Percentiles rank a stretch among this genome's conserved stretches.
Conservation (phyloP, 2,888 invertebrate genomes). For the Phanerotoma sp. region DNA sequence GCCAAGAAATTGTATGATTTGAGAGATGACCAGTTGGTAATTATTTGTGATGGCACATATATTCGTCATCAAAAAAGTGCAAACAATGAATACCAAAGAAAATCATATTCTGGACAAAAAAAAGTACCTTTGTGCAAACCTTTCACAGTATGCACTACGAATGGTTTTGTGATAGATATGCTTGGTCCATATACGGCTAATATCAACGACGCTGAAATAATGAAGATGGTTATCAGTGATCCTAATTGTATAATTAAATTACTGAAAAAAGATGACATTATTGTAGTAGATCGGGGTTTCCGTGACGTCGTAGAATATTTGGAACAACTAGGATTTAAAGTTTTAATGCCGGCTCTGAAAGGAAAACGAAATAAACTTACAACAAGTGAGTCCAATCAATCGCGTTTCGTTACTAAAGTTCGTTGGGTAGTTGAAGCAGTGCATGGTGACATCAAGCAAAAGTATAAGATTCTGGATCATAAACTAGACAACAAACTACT, state of each 20-base stretch:
- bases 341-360: constrained; percentile 22
- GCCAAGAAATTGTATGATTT: constrained; percentile 4
- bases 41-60: constrained; percentile 33
- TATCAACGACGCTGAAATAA: constrained; percentile 11
- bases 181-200: constrained; percentile 6
- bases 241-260: constrained; percentile 10
- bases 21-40: constrained; percentile 8
- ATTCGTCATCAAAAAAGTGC: constrained; percentile 31
- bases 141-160: background rate
- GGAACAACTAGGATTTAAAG: constrained; percentile 12
- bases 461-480: constrained; percentile 21
- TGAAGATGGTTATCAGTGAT: constrained; percentile 14
- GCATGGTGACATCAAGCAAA: constrained; percentile 30
- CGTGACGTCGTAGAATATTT: constrained; percentile 12
- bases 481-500: constrained; percentile 27
- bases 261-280: constrained; percentile 9
- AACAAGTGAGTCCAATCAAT: constrained; percentile 26
- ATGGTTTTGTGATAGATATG: constrained; percentile 7
- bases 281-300: constrained; percentile 16
- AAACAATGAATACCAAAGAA: constrained; percentile 25
- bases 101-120: constrained; percentile 7
- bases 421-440: constrained; percentile 31
- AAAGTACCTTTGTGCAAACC: constrained; percentile 8
- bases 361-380: constrained; percentile 18
- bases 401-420: constrained; percentile 29